These are phyloP conservation scores for Endotricha flammealis DNA, from an alignment of 2,888 invertebrate species.

Conservation along the genomic window DNA sequence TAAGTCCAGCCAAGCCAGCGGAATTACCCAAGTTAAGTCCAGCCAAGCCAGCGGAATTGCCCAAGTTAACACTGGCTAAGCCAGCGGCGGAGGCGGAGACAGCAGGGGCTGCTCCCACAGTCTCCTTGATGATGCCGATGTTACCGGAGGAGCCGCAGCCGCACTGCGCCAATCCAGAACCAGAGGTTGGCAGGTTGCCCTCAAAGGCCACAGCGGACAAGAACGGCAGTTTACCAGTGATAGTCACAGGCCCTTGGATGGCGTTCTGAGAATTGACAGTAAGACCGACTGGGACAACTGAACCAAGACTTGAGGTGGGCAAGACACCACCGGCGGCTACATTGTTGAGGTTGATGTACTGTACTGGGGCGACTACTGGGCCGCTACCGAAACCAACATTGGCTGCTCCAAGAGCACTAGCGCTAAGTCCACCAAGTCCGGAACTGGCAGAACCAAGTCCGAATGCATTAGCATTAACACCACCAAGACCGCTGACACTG, in stretches of 20 bases:
- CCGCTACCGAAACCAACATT: not conserved
- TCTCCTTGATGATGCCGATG: constrained; percentile 19
- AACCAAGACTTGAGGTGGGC: constrained; percentile 35
- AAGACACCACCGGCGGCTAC: constrained; percentile 41
- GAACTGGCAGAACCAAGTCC: not conserved
- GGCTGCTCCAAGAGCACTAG: not conserved
- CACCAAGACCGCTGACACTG: not conserved
- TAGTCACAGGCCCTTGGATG: constrained; percentile 36
- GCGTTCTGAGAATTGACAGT: constrained; percentile 41
- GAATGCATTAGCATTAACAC: not conserved
- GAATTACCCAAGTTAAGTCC: not conserved
- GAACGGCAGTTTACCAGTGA: constrained; percentile 45
- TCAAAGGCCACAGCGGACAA: constrained; percentile 41
- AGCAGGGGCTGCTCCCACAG: not conserved
- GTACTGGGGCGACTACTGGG: constrained; percentile 3
- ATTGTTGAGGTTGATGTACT: constrained; percentile 23
- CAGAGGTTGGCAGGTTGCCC: constrained; percentile 35
- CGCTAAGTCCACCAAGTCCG: not conserved
- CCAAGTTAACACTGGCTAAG: not conserved
- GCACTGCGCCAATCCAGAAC: constrained; percentile 36
- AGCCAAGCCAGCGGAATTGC: not conserved
- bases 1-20: not conserved
- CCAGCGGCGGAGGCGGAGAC: not conserved
- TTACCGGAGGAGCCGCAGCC: constrained; percentile 38
- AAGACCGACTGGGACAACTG: constrained; percentile 37